These are phyloP conservation scores for Magallana gigas DNA, from an alignment of 1,140 invertebrate species.

Conservation along the genomic window DNA sequence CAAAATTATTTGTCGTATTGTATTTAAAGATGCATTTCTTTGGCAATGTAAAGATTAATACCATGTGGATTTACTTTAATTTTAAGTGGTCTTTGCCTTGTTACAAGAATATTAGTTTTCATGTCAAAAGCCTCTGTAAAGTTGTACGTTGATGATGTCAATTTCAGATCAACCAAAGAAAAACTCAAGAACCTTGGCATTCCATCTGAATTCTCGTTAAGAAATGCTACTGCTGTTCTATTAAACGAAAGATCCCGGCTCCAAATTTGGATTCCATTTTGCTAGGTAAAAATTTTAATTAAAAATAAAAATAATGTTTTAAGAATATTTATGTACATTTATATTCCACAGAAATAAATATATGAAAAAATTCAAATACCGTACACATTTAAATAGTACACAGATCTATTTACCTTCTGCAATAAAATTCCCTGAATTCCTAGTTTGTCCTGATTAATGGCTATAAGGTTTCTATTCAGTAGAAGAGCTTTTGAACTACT, in stretches of 20 bases:
- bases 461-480: constrained; percentile 95
- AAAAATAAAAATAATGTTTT: not conserved
- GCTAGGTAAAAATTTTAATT: not conserved
- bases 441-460: constrained; percentile 95
- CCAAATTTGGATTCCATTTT: constrained; percentile 28
- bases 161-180: not conserved
- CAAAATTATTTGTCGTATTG: no score
- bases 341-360: no score
- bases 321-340: no score
- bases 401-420: constrained; percentile 83
- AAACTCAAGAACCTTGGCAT: not conserved
- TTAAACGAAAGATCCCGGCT: not conserved
- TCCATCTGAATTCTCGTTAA: constrained; percentile 9
- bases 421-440: constrained; percentile 90
- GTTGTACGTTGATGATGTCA: not conserved
- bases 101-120: not conserved
- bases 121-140: constrained; percentile 21
- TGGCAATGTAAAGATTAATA: not conserved
- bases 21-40: not conserved
- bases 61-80: not conserved
- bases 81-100: not conserved
- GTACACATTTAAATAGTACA: no score
- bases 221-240: not conserved
- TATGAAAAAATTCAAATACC: no score
- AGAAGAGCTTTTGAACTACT: constrained; percentile 95